Conservation (phyloP, 23 tunicate species). For the Trididemnum miniatum region DNA sequence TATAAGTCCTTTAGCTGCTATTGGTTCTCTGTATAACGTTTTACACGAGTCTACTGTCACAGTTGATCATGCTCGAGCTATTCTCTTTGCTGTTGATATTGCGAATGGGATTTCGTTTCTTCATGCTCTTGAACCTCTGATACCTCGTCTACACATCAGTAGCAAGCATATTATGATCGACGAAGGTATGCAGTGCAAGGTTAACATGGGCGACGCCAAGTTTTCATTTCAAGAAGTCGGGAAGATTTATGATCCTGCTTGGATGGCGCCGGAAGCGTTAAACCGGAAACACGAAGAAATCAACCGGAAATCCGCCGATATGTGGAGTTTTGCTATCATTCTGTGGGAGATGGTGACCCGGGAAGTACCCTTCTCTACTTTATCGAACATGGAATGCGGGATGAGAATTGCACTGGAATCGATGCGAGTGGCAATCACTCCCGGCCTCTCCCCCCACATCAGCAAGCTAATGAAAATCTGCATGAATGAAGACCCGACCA, state of each 20-base stretch:
- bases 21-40: conserved; percentile 91
- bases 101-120: conserved; percentile 90
- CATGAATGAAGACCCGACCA: conserved; percentile 98
- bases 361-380: conserved; percentile 91
- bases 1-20: conserved; percentile 64
- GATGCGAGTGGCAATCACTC: conserved; percentile 87
- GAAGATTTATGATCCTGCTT: conserved; percentile 83
- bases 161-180: conserved; percentile 89
- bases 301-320: conserved; percentile 93
- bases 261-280: conserved; percentile 99
- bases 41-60: conserved; percentile 94
- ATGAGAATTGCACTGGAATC: conserved; percentile 90
- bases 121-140: conserved; percentile 88
- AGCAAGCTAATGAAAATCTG: conserved; percentile 90
- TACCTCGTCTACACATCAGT: conserved; percentile 76
- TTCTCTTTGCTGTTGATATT: conserved; percentile 82
- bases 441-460: conserved; percentile 96
- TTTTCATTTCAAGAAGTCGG: conserved; percentile 80
- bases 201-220: conserved; percentile 84
- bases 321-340: conserved; percentile 97
- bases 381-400: conserved; percentile 93
- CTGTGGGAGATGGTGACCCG: conserved; percentile 98
- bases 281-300: conserved; percentile 75
- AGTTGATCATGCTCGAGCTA: conserved; percentile 85
- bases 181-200: conserved; percentile 87